Evolutionary conservation across 2,113 vertebrate genomes (phyloP).

Genomic region (Struthio camelus): DNA sequence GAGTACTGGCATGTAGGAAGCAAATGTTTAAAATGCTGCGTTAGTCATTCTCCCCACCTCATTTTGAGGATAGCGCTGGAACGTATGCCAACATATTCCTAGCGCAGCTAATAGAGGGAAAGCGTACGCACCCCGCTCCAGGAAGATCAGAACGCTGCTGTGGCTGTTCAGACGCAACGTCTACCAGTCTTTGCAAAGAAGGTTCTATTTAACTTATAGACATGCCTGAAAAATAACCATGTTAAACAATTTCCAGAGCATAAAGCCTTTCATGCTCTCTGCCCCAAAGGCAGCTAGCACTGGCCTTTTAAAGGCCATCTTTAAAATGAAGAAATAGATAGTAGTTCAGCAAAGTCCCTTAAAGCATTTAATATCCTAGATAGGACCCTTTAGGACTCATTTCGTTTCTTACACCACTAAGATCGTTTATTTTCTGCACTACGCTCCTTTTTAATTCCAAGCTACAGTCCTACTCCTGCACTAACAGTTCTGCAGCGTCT

Average conservation of each 20-base stretch:
- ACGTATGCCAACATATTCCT: background rate
- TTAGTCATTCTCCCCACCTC: background rate
- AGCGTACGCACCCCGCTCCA: rapidly evolving
- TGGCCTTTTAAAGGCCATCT: background rate
- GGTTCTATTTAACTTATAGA: background rate
- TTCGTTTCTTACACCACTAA: background rate
- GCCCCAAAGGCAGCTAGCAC: background rate
- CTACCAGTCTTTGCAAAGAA: rapidly evolving
- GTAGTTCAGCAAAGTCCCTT: background rate
- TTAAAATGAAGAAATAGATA: background rate
- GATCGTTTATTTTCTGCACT: constrained; percentile 9
- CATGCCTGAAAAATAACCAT: background rate
- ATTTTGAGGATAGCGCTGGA: background rate
- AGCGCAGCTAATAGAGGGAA: background rate
- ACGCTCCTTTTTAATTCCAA: constrained; percentile 15
- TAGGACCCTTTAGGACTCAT: background rate
- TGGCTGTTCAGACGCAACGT: rapidly evolving
- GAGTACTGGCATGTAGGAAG: rapidly evolving
- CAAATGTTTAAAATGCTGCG: rapidly evolving
- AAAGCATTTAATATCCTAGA: background rate
- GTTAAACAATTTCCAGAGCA: background rate
- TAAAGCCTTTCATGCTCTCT: background rate
- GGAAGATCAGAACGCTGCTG: rapidly evolving
- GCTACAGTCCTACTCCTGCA: constrained; percentile 11
- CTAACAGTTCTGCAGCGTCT: background rate